Conservation (phyloP, 2,888 invertebrate genomes). For the Microctonus hyperodae region DNA sequence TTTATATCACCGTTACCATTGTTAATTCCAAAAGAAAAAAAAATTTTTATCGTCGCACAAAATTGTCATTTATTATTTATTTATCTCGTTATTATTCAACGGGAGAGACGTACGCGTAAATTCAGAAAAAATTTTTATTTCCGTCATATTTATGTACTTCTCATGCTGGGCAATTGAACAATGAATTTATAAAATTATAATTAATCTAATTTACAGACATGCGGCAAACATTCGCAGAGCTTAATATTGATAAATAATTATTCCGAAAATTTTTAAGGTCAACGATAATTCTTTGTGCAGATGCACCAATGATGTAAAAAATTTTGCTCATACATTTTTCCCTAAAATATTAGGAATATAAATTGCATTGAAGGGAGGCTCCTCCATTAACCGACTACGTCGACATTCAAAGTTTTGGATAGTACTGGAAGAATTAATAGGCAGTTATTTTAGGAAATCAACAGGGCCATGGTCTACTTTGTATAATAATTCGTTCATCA, state of each 20-base stretch:
- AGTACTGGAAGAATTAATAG: slow-evolving; percentile 3
- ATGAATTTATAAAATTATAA: slow-evolving; percentile 31
- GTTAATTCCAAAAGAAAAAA: slow-evolving; percentile 17
- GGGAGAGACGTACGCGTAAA: slow-evolving; percentile 16
- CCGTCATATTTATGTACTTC: slow-evolving; percentile 16
- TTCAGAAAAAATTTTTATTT: neutral
- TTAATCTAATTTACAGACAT: slow-evolving; percentile 51
- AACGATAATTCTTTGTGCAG: slow-evolving; percentile 7
- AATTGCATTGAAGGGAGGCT: neutral
- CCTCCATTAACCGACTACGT: neutral
- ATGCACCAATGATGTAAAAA: neutral
- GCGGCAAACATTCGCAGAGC: slow-evolving; percentile 61
- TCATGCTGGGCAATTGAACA: slow-evolving; percentile 36
- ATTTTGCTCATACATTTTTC: neutral
- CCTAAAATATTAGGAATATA: neutral
- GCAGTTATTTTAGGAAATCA: slow-evolving; percentile 14
- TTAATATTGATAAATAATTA: slow-evolving; percentile 30
- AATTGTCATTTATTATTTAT: slow-evolving; percentile 3
- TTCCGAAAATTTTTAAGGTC: slow-evolving; percentile 6
- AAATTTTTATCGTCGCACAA: slow-evolving; percentile 1
- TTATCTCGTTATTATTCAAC: slow-evolving; percentile 2
- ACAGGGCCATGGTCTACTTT: slow-evolving; percentile 1
- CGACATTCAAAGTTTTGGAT: slow-evolving; percentile 26
- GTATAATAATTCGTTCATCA: neutral
- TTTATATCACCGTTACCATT: slow-evolving; percentile 36